Evolutionary conservation across 2,113 vertebrate genomes (phyloP), one percentile per base, ranked within the genome.

Genomic region (Xiphorhynchus elegans): DNA sequence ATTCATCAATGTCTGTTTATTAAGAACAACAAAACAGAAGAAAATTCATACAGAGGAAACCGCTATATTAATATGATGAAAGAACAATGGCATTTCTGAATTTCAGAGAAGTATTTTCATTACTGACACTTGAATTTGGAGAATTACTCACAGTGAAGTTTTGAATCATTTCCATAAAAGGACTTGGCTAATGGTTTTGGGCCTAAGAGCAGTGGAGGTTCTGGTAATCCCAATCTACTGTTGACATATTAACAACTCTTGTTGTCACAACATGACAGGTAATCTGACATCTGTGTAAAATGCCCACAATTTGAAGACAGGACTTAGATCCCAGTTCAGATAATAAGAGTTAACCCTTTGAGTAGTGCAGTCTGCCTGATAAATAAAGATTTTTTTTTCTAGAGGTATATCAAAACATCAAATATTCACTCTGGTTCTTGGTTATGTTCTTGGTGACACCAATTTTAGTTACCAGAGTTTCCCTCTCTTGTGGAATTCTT

Each of bases 1-100:
- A 99, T 97, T 99, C 99, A 78, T 99, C 99, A 55, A 99, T 99
- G 94, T 99, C 99, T 99, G 97, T 93, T 94, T 59, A 97, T 69
- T 11, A 85, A 87, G 77, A 91, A 82, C 12, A 87, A 80, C 94
- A 95, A 75, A 86, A 84, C 35, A 96, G 64, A 79, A 74, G 56
- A 23, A 62, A 53, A 73, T 77, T 96, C 72, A 95, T 17, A 69
- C 39, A 66, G 40, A 52, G 60, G 42, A 93, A 93, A 86, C 19
- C 6, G 16, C 16, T 90, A 9, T 7, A 53, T 62, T 81, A 33
- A 55, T 66, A n/a, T 63, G 73, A n/a, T 9, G 29, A 47, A 75
- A 97, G 42, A 94, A 70, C n/a, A 26, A 29, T 8, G 50, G 33
- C 78, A 53, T 67, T 94, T 39, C 52, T 39, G 33, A 17, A 9